These are phyloP conservation scores for human (Homo sapiens) DNA, from an alignment of 2,113 vertebrate species.

Conservation along the genomic window GRCh38 chr5:100914501-100915000, in stretches of 20 bases:
- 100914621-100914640: neutral
- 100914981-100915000: neutral
- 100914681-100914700: neutral
- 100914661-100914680: neutral
- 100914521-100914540: neutral
- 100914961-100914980: neutral
- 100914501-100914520: neutral
- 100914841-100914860: neutral
- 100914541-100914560: neutral
- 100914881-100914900: neutral
- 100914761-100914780: neutral
- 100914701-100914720: neutral
- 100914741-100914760: slow-evolving; percentile 8
- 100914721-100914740: neutral
- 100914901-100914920: neutral
- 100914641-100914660: neutral
- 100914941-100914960: neutral
- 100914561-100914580: neutral
- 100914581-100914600: neutral
- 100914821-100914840: neutral
- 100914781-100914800: neutral
- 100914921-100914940: neutral
- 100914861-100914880: neutral
- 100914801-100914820: neutral
- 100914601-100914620: neutral